These are phyloP conservation scores for Arge pagana DNA, from an alignment of 2,888 invertebrate species.

Conservation along the genomic window DNA sequence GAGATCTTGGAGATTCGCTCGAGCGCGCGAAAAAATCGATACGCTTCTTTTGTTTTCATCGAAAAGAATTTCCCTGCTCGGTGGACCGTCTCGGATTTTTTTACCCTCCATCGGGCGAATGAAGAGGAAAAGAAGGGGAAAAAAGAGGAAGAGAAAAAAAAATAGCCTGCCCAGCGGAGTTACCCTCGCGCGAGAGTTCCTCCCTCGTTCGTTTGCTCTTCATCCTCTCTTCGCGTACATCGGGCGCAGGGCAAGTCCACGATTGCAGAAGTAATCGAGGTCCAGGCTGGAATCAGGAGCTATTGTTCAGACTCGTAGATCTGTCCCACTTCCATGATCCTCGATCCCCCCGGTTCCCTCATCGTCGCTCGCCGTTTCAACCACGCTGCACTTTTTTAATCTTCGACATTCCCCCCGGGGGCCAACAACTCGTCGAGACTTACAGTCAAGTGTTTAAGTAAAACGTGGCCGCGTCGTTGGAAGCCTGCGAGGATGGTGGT, in stretches of 20 bases:
- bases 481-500: not conserved
- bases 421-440: not conserved
- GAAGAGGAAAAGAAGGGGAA: constrained; percentile 21
- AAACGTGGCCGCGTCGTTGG: not conserved
- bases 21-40: not conserved
- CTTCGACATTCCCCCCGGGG: constrained; percentile 7
- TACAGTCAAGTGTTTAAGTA: constrained; percentile 5
- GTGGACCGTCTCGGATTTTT: not conserved
- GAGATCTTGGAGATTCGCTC: not conserved
- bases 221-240: too few species aligned
- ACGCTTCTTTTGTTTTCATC: not conserved
- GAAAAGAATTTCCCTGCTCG: not conserved
- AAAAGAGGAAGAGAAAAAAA: not conserved
- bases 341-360: not conserved
- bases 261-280: too few species aligned
- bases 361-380: not conserved
- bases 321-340: constrained; percentile 17
- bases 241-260: constrained; percentile 12
- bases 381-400: constrained; percentile 11
- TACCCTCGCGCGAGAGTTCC: constrained; percentile 29
- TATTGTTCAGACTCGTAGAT: constrained; percentile 11
- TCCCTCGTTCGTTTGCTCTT: constrained; percentile 15
- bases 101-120: constrained; percentile 1
- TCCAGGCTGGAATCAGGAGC: constrained; percentile 7
- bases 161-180: constrained; percentile 22